Conservation (phyloP, 1,140 invertebrate genomes). For the Aphis craccivora region DNA sequence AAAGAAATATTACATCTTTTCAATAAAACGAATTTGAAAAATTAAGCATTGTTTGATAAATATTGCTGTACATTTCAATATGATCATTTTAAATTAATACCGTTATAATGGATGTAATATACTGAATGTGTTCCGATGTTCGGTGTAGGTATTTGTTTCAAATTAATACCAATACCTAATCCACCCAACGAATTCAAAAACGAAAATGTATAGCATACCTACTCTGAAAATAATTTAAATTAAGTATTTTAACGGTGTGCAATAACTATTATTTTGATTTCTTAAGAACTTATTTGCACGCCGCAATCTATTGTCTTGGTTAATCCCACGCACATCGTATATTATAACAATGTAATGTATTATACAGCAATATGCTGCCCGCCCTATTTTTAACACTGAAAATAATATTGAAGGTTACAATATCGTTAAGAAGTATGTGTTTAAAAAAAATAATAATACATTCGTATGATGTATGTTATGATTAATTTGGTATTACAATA, state of each 20-base stretch:
- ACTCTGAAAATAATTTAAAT: not conserved
- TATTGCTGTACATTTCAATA: no score
- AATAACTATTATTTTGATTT: not conserved
- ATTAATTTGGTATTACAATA: not conserved
- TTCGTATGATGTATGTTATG: not conserved
- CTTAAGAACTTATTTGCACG: not conserved
- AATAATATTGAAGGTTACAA: not conserved
- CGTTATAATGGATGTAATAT: no score
- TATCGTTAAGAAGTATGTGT: not conserved
- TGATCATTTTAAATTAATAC: no score
- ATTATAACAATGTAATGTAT: not conserved
- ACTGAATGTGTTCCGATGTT: no score
- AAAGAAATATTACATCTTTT: no score
- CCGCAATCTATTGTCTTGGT: not conserved
- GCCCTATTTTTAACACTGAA: not conserved
- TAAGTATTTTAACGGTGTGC: not conserved
- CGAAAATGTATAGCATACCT: not conserved
- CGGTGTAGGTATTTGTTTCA: not conserved
- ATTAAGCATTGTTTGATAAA: no score
- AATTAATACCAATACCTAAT: no score
- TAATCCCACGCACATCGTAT: conserved; percentile 17
- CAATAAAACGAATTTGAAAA: no score
- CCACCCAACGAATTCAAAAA: not conserved
- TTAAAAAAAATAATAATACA: not conserved
- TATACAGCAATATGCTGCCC: not conserved